Conservation (phyloP, 30 jellyfish, hydroid and myxozoan genomes). For the Hydractinia echinata region DNA sequence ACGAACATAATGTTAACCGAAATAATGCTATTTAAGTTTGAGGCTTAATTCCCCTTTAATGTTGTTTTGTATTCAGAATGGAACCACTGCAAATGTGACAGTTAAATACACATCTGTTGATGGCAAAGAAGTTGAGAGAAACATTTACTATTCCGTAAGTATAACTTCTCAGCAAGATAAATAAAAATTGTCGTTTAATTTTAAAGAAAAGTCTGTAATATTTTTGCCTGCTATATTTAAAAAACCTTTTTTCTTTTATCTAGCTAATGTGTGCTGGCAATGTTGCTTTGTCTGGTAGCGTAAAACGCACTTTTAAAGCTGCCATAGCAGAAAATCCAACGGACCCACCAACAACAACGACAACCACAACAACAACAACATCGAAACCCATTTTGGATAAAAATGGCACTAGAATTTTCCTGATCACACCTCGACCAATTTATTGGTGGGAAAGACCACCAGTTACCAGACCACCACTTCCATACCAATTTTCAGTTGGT, state of each 20-base stretch:
- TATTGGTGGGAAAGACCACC: constrained; percentile 23
- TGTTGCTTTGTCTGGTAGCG: constrained; percentile 49
- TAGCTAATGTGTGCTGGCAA: constrained; percentile 77
- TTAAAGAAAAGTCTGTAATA: not conserved
- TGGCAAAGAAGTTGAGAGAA: constrained; percentile 26
- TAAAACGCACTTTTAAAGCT: not conserved
- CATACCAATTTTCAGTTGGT: constrained; percentile 41
- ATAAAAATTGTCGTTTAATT: not conserved
- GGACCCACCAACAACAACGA: constrained; percentile 16
- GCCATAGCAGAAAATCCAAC: constrained; percentile 29
- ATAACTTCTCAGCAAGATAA: not conserved
- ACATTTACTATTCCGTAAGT: constrained; percentile 45
- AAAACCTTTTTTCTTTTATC: not conserved
- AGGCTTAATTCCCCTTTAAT: no score
- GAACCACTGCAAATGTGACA: constrained; percentile 24
- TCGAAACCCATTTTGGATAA: not conserved
- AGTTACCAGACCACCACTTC: constrained; percentile 78
- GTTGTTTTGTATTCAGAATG: constrained; percentile 36
- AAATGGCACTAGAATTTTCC: not conserved
- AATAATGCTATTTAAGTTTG: no score
- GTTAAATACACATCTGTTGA: constrained; percentile 68
- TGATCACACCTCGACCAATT: not conserved
- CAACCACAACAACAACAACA: constrained; percentile 27
- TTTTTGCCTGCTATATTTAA: constrained; percentile 20
- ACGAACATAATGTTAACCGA: no score